These are phyloP conservation scores for Paradoxurus hermaphroditus DNA, from an alignment of 2,113 vertebrate genomes.

Conservation along the genomic window DNA sequence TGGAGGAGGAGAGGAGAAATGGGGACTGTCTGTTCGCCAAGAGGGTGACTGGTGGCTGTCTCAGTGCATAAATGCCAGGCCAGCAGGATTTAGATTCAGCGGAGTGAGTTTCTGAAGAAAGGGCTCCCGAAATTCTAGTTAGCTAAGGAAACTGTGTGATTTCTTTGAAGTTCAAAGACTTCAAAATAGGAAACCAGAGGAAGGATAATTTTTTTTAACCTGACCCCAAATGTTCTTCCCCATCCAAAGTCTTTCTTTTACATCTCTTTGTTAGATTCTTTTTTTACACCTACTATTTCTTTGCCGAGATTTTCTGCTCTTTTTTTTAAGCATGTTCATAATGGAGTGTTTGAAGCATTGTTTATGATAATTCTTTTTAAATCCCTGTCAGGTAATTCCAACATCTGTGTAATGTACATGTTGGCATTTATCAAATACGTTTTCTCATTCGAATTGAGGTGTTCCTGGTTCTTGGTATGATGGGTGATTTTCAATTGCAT, in stretches of 20 bases:
- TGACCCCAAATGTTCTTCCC: not conserved
- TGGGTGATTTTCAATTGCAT: not conserved
- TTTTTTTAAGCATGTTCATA: not conserved
- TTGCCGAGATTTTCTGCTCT: not conserved
- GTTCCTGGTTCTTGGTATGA: not conserved
- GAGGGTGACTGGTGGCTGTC: not conserved
- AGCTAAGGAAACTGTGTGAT: not conserved
- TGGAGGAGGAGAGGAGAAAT: not conserved
- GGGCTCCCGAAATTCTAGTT: not conserved
- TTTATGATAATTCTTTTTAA: not conserved
- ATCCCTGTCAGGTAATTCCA: not conserved
- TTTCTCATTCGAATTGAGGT: not conserved
- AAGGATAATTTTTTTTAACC: not conserved
- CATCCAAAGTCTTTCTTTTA: not conserved
- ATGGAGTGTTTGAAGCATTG: not conserved
- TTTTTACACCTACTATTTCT: not conserved
- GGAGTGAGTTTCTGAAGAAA: not conserved
- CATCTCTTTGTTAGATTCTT: not conserved
- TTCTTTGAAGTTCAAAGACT: not conserved
- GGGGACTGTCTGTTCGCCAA: not conserved
- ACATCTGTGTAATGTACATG: not conserved
- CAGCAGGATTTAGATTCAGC: not conserved
- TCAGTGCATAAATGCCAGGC: not conserved
- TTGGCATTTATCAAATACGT: not conserved
- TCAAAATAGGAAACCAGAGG: not conserved